These are phyloP conservation scores for Tretioscincus oriximinensis DNA, from an alignment of 2,113 vertebrate species.

Conservation along the genomic window DNA sequence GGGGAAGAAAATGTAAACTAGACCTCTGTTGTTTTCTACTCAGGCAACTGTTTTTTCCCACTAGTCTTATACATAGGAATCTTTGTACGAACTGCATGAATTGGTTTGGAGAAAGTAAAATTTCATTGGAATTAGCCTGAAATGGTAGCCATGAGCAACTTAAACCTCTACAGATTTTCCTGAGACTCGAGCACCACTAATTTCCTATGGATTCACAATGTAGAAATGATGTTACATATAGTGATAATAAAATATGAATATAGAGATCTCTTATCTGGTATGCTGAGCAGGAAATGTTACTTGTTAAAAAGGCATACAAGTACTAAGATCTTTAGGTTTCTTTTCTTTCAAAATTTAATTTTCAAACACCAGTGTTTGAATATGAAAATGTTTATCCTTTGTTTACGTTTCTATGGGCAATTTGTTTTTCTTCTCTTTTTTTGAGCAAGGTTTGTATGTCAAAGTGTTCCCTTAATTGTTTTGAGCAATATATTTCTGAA, in stretches of 20 bases:
- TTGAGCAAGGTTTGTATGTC: no score
- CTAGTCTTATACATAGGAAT: no score
- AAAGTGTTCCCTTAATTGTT: no score
- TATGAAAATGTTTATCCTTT: no score
- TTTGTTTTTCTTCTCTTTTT: no score
- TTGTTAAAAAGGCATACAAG: conserved; percentile 3
- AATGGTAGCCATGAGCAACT: not conserved
- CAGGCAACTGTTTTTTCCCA: no score
- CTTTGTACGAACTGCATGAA: conserved; percentile 5
- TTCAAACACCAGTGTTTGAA: no score
- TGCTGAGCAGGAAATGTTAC: not conserved
- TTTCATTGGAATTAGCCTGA: not conserved
- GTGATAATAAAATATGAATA: not conserved
- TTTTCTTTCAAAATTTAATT: conserved; percentile 25
- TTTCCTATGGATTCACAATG: not conserved
- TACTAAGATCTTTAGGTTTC: not conserved
- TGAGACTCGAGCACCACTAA: not conserved
- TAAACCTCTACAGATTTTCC: not conserved
- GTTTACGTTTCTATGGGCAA: no score
- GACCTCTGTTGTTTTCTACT: no score
- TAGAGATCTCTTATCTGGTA: not conserved
- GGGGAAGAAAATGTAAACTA: no score
- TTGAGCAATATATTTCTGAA: no score
- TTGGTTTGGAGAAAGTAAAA: not conserved
- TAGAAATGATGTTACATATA: not conserved